phyloP scores from a whole-genome alignment of 2,797 vertebrate genomes.

The Anomalospiza imberbis region DNA sequence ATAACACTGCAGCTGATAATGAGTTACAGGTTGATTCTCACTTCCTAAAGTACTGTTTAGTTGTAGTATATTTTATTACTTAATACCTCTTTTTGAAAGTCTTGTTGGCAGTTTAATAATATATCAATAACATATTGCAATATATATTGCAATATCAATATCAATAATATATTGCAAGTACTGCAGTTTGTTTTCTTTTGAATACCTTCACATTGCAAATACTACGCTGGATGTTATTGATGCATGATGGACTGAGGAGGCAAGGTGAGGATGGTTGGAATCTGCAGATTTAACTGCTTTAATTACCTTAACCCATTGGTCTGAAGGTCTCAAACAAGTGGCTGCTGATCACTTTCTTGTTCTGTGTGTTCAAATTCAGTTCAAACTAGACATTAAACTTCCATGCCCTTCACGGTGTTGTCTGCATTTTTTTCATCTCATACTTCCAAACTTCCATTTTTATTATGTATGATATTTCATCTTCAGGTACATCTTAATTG shows the following conservation, averaged over 20 bases:
- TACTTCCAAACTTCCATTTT: neutral
- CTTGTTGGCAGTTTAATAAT: neutral
- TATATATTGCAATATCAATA: neutral
- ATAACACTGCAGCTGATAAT: neutral
- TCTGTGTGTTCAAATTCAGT: neutral
- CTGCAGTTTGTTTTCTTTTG: neutral
- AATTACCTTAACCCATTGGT: neutral
- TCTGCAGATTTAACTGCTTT: neutral
- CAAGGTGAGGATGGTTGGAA: neutral
- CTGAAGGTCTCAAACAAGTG: neutral
- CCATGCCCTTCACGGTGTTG: fast-evolving
- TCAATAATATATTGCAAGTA: neutral
- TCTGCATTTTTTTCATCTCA: neutral
- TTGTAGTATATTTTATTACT: neutral
- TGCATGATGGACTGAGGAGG: neutral
- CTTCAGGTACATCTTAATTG: neutral
- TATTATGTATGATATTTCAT: neutral
- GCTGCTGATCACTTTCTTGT: neutral
- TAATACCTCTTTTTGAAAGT: neutral
- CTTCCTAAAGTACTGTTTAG: neutral
- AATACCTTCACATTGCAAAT: neutral
- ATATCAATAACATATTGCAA: neutral
- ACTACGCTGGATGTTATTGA: neutral
- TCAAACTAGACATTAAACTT: neutral
- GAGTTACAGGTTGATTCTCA: neutral